These are phyloP conservation scores for Nasonia longicornis DNA, from an alignment of 1,140 invertebrate genomes.

Conservation along the genomic window DNA sequence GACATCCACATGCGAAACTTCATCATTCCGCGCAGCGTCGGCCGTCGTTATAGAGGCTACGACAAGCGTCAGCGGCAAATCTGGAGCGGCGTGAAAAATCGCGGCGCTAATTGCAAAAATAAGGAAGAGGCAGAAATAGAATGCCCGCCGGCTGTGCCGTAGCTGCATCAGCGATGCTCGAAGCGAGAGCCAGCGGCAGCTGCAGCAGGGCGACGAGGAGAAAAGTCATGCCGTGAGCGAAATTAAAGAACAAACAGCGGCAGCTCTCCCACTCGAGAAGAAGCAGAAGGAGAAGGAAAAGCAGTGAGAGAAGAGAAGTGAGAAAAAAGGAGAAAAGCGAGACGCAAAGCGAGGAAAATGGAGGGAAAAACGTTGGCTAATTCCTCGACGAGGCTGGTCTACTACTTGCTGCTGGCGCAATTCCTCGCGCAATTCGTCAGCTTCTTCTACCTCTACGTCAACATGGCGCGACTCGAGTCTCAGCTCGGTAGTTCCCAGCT, in stretches of 20 bases:
- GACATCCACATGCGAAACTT: background rate
- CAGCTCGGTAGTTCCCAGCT: constrained; percentile 45
- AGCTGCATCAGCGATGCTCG: background rate
- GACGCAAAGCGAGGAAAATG: constrained; percentile 24
- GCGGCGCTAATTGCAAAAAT: background rate
- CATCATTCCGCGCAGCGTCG: background rate
- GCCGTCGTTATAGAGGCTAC: background rate
- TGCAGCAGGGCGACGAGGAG: background rate
- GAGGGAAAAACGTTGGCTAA: constrained; percentile 50
- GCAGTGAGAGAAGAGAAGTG: background rate
- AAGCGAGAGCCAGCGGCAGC: background rate
- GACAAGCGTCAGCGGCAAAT: background rate
- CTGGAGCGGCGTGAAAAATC: background rate
- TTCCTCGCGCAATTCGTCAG: constrained; percentile 57
- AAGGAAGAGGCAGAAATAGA: background rate
- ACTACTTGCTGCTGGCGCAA: constrained; percentile 57
- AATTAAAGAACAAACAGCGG: background rate
- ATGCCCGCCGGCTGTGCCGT: background rate
- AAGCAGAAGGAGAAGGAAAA: background rate
- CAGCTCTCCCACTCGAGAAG: background rate
- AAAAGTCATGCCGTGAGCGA: constrained; percentile 27
- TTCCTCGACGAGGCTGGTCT: constrained; percentile 55
- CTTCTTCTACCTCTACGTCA: constrained; percentile 58
- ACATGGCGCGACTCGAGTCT: constrained; percentile 54
- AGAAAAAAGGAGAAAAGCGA: background rate